A percentile compares a stretch with the other conserved stretches of the same genome.
Evolutionary conservation across 2,888 invertebrate genomes (phyloP).

Genomic region (Steinernema carpocapsae): DNA sequence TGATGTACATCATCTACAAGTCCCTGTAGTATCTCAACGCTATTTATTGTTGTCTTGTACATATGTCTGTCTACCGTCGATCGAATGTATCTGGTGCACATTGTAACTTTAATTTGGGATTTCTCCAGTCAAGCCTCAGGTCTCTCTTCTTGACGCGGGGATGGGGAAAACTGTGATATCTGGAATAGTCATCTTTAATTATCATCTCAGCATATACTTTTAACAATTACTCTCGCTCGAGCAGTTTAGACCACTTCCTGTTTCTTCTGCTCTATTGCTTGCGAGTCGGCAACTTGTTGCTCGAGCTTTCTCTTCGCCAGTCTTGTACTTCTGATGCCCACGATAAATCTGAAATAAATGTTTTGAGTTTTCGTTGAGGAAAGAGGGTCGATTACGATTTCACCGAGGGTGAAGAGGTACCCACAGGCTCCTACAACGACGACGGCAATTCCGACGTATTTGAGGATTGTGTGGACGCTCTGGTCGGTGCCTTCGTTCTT

Average conservation of each 20-base stretch:
- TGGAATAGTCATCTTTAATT: too few relatives aligned
- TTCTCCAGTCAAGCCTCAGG: too few relatives aligned
- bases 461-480: not conserved
- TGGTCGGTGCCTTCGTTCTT: not conserved
- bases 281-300: not conserved
- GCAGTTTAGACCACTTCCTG: too few relatives aligned
- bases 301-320: not conserved
- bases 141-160: too few relatives aligned
- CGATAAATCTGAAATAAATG: not conserved
- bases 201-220: too few relatives aligned
- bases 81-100: too few relatives aligned
- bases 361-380: not conserved
- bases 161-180: too few relatives aligned
- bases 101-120: too few relatives aligned
- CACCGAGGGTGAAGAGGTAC: conserved; percentile 8
- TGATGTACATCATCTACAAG: conserved; percentile 63
- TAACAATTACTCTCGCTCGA: too few relatives aligned
- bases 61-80: not conserved
- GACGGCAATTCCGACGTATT: not conserved
- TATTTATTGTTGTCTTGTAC: conserved; percentile 15
- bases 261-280: too few relatives aligned
- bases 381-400: not conserved
- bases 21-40: conserved; percentile 41
- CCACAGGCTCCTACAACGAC: not conserved
- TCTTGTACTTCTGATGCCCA: conserved; percentile 5